phyloP scores from a whole-genome alignment of 2,797 vertebrate species.

The Florisuga fusca region DNA sequence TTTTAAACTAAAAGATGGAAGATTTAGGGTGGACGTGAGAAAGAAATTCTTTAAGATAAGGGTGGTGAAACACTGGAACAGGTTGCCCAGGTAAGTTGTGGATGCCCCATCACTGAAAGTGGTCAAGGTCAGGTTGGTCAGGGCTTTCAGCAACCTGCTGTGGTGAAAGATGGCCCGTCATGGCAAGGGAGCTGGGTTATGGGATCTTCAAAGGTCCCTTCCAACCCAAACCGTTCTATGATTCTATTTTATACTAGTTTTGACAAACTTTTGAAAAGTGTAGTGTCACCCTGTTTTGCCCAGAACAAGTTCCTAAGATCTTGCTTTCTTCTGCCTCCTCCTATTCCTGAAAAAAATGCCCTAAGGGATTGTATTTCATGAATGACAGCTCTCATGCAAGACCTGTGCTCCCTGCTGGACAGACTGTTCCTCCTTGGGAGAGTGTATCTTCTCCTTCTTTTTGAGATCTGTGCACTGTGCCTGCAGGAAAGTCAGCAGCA shows the following conservation, averaged over 20 bases:
- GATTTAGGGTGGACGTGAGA: neutral
- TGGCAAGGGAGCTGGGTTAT: neutral
- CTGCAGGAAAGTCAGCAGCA: neutral
- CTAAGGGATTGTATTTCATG: neutral
- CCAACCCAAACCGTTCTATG: neutral
- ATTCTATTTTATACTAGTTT: neutral
- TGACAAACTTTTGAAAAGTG: neutral
- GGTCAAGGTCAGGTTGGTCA: neutral
- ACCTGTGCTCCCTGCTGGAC: neutral
- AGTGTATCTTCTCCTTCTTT: neutral
- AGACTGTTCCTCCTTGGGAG: neutral
- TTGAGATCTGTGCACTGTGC: neutral
- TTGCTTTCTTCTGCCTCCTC: neutral
- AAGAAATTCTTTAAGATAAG: neutral
- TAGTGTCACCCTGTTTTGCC: neutral
- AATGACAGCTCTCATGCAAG: neutral
- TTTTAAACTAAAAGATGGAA: neutral
- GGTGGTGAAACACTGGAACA: neutral
- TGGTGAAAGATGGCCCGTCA: neutral
- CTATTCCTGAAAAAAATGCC: neutral
- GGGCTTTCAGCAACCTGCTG: neutral
- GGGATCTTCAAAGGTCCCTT: neutral
- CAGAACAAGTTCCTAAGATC: neutral
- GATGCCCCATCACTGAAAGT: accelerated
- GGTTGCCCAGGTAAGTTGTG: neutral